Evolutionary conservation across 2,888 invertebrate species (phyloP), one percentile per base, ranked within the genome.

Genomic region (Cephus nigrinus): DNA sequence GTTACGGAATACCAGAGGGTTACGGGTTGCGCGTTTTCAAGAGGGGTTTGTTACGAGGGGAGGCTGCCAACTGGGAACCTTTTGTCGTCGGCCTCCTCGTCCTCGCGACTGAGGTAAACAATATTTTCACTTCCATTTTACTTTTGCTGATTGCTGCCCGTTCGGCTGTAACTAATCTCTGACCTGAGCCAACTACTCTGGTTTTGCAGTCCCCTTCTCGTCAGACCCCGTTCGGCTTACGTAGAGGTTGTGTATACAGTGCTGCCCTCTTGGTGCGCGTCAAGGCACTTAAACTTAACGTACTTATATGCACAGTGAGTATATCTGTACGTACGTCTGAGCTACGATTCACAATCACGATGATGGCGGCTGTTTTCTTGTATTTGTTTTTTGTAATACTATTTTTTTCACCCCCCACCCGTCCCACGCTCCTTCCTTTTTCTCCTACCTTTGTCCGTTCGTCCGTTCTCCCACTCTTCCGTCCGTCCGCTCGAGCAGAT

Each of bases 61-160:
- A 3, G 31, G 12, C 5, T 32, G 31, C 9, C 31, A 23, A 33
- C 74, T 11, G 23, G 12, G n/a, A 15, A 30, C 73, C 33, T n/a
- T 35, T 23, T 11, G 35, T 55, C 9, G 74, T 74, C 35, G 23
- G 9, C 35, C 12, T 32, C 4, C 36, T 32, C 3, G 31, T 15
- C 74, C 23, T 2, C 23, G 23, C 12, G 74, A 12, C 76, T 35
- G 76, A 69, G 73, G 74, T 75, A 76, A 78, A 78, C 76, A 78
- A 78, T 78, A 78, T 74, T 76, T 78, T 31, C 68, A 35, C 78
- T 68, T 30, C n/a, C 74, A 34, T 73, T 73, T 55, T 33, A 12
- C 74, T 31, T 73, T 34, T 35, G 78, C 80, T 82, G 82, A 82
- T 82, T 82, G 81, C 79, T 78, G 78, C 76, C 78, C 80, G 74